Evolutionary conservation across 2,797 vertebrate species (phyloP).

Genomic region (Argentina silus): DNA sequence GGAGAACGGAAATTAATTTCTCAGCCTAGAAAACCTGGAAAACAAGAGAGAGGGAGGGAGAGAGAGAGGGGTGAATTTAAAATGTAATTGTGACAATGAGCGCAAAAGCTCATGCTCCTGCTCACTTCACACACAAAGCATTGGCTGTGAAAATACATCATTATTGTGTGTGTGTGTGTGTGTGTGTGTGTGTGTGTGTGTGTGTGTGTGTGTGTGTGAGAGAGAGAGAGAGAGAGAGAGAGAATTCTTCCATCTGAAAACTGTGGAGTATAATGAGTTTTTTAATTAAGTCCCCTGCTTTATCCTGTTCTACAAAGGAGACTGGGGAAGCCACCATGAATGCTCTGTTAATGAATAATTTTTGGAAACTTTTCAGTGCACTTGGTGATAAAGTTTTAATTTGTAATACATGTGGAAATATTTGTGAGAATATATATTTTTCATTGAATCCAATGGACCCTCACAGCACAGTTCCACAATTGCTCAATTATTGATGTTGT

Average conservation of each 20-base stretch:
- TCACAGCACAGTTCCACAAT: constrained; percentile 55
- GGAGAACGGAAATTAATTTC: constrained; percentile 56
- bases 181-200: constrained; percentile 20
- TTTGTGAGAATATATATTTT: constrained; percentile 39
- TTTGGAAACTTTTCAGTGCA: constrained; percentile 73
- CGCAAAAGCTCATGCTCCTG: constrained; percentile 46
- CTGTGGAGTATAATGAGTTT: constrained; percentile 63
- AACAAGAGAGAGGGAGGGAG: neutral
- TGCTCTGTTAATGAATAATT: constrained; percentile 75
- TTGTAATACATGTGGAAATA: constrained; percentile 49
- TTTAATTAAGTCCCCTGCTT: constrained; percentile 78
- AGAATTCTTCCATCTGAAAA: constrained; percentile 56
- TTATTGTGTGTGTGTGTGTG: neutral
- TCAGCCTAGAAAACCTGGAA: constrained; percentile 30
- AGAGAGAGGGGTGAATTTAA: constrained; percentile 36
- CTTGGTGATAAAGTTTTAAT: constrained; percentile 75
- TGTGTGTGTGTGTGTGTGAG: constrained; percentile 15
- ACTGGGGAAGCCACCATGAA: constrained; percentile 53
- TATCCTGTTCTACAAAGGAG: constrained; percentile 71
- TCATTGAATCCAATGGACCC: constrained; percentile 5
- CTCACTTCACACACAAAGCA: constrained; percentile 33
- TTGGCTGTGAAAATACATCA: neutral
- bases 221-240: neutral
- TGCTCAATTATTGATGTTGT: constrained; percentile 69
- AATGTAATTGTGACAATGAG: constrained; percentile 64